phyloP scores from a whole-genome alignment of 1,140 invertebrate species.

The Drosophila pallidifrons region DNA sequence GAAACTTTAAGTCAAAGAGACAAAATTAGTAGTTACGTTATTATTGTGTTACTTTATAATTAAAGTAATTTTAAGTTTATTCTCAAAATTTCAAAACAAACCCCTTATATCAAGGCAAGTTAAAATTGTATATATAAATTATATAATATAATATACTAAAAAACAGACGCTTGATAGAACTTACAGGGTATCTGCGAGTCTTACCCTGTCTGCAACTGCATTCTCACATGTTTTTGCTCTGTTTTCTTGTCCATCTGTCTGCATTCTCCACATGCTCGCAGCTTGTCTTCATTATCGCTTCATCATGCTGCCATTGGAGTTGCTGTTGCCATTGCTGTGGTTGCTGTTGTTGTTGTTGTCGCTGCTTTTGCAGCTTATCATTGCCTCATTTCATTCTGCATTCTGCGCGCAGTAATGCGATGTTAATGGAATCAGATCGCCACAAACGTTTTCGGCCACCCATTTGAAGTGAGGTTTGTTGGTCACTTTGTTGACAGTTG shows the following conservation, averaged over 20 bases:
- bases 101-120: no score
- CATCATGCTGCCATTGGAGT: conserved; percentile 18
- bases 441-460: conserved; percentile 35
- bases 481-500: conserved; percentile 44
- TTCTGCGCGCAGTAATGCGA: conserved; percentile 39
- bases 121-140: no score
- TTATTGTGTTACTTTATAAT: no score
- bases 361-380: background rate
- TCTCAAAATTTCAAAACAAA: no score
- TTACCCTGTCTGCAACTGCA: background rate
- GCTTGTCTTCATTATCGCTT: conserved; percentile 35
- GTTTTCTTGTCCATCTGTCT: conserved; percentile 10
- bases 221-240: background rate
- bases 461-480: conserved; percentile 14
- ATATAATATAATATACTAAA: no score
- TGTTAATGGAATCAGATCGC: conserved; percentile 58
- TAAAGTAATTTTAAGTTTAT: no score
- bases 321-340: conserved; percentile 1
- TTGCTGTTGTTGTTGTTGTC: background rate
- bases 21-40: no score
- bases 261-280: conserved; percentile 28
- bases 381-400: conserved; percentile 41
- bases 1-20: no score
- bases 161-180: background rate
- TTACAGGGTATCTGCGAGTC: background rate